Conservation (phyloP, 2,113 vertebrate species). For the Rafetus swinhoei region DNA sequence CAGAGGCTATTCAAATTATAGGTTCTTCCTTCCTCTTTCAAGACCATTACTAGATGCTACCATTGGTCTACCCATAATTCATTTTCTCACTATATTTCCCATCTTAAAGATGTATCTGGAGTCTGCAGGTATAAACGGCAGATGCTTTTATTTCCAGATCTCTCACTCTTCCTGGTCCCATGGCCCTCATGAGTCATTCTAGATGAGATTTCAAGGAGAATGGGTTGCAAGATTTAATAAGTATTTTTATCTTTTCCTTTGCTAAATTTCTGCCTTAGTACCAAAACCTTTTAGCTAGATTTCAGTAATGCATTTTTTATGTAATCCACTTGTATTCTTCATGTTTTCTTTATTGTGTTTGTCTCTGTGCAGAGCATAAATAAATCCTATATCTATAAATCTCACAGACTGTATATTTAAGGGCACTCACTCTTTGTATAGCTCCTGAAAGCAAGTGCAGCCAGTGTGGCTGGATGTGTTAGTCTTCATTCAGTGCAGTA, state of each 20-base stretch:
- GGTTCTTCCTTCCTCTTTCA: background rate
- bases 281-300: background rate
- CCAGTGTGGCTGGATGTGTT: background rate
- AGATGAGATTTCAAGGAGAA: background rate
- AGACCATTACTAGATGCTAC: background rate
- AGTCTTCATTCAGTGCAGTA: background rate
- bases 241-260: background rate
- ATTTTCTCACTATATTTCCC: background rate
- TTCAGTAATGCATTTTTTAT: background rate
- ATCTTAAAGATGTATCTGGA: background rate
- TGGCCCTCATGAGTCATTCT: background rate
- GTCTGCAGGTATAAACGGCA: background rate
- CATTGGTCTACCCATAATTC: background rate
- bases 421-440: background rate
- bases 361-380: background rate
- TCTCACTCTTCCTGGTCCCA: background rate
- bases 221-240: background rate
- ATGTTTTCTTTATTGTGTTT: background rate
- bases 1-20: too few relatives aligned
- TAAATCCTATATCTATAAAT: background rate
- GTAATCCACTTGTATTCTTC: background rate
- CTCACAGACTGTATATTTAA: background rate
- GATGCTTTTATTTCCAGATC: background rate
- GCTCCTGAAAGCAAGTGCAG: background rate
- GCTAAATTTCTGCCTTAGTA: background rate